These are phyloP conservation scores for Branchinecta sandiegonensis DNA, from an alignment of 2,888 invertebrate species.

Conservation along the genomic window DNA sequence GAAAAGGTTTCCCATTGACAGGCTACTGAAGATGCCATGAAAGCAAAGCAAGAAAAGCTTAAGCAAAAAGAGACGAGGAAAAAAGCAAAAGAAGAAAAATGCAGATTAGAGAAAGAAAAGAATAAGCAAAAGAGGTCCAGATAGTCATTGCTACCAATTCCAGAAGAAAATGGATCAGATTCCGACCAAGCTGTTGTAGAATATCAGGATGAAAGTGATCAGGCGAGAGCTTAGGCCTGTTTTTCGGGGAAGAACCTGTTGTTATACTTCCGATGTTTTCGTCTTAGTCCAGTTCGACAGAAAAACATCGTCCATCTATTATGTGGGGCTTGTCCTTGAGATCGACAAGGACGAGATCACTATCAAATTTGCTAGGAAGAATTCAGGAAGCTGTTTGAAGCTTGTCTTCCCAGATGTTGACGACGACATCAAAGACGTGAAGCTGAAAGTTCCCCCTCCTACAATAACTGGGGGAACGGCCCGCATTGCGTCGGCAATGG, in stretches of 20 bases:
- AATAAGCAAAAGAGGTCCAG: background rate
- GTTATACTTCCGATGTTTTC: background rate
- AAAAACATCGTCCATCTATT: too few species aligned
- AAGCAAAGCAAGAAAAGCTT: background rate
- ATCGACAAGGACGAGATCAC: too few species aligned
- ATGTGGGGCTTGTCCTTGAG: too few species aligned
- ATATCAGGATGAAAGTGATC: slow-evolving; percentile 12
- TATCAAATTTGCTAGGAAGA: too few species aligned
- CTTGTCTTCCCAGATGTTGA: too few species aligned
- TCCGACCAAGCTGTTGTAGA: background rate
- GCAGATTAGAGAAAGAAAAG: background rate
- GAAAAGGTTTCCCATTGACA: background rate
- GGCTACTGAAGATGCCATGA: background rate
- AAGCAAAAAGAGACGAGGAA: background rate
- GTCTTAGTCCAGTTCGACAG: too few species aligned
- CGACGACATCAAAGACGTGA: too few species aligned
- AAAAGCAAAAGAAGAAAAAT: background rate
- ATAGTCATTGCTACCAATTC: background rate
- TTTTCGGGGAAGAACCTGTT: background rate
- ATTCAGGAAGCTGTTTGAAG: too few species aligned
- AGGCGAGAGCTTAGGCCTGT: background rate
- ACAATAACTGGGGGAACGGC: too few species aligned
- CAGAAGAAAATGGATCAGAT: background rate
- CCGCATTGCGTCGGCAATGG: too few species aligned
- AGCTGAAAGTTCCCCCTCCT: too few species aligned